Evolutionary conservation across 2,113 vertebrate genomes (phyloP), one percentile per base, ranked within the genome.

Genomic region (Prietella phreatophila): DNA sequence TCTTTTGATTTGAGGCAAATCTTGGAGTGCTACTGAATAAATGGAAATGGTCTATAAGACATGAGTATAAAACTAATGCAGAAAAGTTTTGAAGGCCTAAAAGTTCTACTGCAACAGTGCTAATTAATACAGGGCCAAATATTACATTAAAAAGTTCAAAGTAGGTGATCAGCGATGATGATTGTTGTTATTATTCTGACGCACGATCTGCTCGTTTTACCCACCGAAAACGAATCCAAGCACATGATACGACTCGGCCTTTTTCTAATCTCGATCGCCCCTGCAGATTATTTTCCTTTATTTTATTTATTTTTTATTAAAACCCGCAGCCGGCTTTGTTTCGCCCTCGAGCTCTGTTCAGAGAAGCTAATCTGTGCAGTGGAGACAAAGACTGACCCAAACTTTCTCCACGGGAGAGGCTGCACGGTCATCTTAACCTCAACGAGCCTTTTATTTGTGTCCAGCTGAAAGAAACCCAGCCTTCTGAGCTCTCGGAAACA

Each of bases 371-470:
- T 76, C 73, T 17, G 47, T 79, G 19, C 69, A 50, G 30, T 15
- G 0, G 13, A 61, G 47, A n/a, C 30, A 60, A 78, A 84, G 47
- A 22, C 2, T 17, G 20, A 25, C 27, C 20, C 81, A 86, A 65
- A 63, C 61, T 73, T 55, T 19, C n/a, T 22, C 75, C 73, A 55
- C 7, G 30, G 13, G 67, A 87, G 30, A 65, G 63, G 47, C 17
- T 15, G 30, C 58, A 63, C 30, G 76, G 53, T 79, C 82, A 82
- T 42, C 86, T 65, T 67, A 61, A 87, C 87, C 83, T 82, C 86
- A 85, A 67, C 63, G 87, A 73, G 60, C 33, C 71, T 86, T 83
- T 83, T 60, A 39, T 87, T 89, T 63, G 85, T 63, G 82, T 67
- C 58, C 53, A 55, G 73, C 58, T 67, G 47, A 79, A 55, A 55